Conservation (phyloP, 2,113 vertebrate genomes). For the Osmerus eperlanus region DNA sequence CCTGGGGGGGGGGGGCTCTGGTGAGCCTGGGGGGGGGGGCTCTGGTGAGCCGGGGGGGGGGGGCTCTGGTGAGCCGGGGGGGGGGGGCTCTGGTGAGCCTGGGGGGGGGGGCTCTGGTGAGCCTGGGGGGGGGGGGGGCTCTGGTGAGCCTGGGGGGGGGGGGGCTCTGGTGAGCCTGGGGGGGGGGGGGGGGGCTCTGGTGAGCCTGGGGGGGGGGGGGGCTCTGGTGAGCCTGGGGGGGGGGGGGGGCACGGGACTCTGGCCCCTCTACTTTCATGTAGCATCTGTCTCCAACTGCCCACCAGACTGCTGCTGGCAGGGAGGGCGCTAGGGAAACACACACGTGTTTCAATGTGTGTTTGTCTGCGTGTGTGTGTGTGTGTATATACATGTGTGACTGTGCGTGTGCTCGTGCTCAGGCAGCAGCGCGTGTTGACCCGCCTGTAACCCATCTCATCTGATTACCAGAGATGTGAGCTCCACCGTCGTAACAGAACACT, state of each 20-base stretch:
- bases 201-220: neutral
- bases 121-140: neutral
- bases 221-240: neutral
- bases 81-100: neutral
- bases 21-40: neutral
- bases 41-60: too few relatives aligned
- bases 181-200: neutral
- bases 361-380: too few relatives aligned
- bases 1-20: too few relatives aligned
- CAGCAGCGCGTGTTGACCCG: neutral
- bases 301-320: neutral
- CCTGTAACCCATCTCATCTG: neutral
- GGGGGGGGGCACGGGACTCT: too few relatives aligned
- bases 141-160: neutral
- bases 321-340: too few relatives aligned
- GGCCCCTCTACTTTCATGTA: neutral
- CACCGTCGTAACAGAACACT: too few relatives aligned
- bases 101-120: neutral
- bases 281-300: neutral
- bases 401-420: neutral
- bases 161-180: neutral
- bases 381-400: too few relatives aligned
- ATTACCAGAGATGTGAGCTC: neutral
- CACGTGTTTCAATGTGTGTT: too few relatives aligned
- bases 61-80: neutral